Percentiles rank a stretch among this genome's conserved stretches.
Conservation (phyloP, 2,113 vertebrate species). For the Natator depressus region DNA sequence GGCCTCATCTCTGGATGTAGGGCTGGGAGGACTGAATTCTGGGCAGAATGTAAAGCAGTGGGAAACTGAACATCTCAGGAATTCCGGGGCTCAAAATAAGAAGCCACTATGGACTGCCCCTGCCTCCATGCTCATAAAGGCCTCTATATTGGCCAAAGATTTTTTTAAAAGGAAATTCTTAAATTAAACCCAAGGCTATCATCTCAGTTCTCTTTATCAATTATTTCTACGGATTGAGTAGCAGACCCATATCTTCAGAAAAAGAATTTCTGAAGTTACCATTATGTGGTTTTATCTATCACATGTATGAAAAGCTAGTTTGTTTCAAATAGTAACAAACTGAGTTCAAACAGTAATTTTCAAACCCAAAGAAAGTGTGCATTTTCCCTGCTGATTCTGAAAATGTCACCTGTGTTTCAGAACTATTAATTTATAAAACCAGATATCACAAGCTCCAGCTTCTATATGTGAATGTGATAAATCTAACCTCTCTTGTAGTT, state of each 20-base stretch:
- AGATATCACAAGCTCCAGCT: neutral
- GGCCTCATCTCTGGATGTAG: neutral
- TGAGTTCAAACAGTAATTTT: neutral
- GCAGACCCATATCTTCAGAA: neutral
- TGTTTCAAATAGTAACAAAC: neutral
- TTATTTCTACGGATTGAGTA: neutral
- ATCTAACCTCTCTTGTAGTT: neutral
- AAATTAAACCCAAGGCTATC: neutral
- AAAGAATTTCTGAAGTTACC: neutral
- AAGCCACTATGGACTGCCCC: neutral
- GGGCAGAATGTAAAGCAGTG: neutral
- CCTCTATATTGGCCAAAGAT: neutral
- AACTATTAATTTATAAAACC: neutral
- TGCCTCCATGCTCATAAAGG: fast-evolving
- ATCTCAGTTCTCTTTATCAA: neutral
- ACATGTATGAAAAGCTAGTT: fast-evolving
- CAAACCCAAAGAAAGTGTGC: neutral
- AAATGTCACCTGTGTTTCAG: neutral
- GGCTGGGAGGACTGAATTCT: neutral
- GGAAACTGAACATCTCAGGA: neutral
- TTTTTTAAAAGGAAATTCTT: neutral
- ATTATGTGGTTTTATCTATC: neutral
- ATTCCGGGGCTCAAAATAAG: neutral
- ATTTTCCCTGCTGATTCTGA: neutral
- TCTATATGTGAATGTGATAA: neutral